A percentile compares a stretch with the other conserved stretches of the same genome.
These are phyloP conservation scores for Prosopocoilus inquinatus DNA, from an alignment of 2,888 invertebrate species.

Conservation along the genomic window DNA sequence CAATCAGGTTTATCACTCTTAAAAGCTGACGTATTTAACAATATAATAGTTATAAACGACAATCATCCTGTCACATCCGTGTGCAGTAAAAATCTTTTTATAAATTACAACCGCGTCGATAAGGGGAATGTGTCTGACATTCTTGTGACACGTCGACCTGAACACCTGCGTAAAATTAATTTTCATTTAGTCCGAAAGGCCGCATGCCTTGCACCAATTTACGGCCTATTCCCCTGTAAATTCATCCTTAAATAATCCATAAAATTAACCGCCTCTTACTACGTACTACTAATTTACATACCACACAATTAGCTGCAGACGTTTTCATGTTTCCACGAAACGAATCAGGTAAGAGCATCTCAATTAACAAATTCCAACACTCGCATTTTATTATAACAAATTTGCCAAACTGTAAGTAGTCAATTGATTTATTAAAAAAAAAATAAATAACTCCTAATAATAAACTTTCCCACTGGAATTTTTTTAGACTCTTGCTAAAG, in stretches of 20 bases:
- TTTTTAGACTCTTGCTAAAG: too few relatives aligned
- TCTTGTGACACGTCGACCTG: slow-evolving; percentile 18
- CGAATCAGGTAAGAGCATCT: neutral
- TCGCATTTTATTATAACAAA: too few relatives aligned
- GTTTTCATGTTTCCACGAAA: neutral
- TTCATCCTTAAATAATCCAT: slow-evolving; percentile 20
- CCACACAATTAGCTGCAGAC: slow-evolving; percentile 3
- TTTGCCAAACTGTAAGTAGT: neutral
- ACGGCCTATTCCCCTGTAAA: slow-evolving; percentile 18
- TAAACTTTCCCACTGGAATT: too few relatives aligned
- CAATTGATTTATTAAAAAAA: too few relatives aligned
- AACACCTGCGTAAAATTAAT: slow-evolving; percentile 15
- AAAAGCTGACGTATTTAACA: slow-evolving; percentile 18
- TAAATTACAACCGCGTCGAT: slow-evolving; percentile 22
- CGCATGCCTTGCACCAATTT: slow-evolving; percentile 18
- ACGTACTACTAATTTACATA: slow-evolving; percentile 17
- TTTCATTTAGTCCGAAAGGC: slow-evolving; percentile 13
- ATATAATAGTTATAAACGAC: slow-evolving; percentile 28
- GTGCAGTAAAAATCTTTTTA: slow-evolving; percentile 27
- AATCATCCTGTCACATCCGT: slow-evolving; percentile 28
- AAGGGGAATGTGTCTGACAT: slow-evolving; percentile 19
- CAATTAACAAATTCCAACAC: too few relatives aligned
- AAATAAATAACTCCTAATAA: too few relatives aligned
- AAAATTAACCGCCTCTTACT: slow-evolving; percentile 20
- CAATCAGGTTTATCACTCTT: slow-evolving; percentile 15